A percentile compares a stretch with the other conserved stretches of the same genome.
Conservation (phyloP, 2,797 vertebrate genomes). For the Sphenodon punctatus region DNA sequence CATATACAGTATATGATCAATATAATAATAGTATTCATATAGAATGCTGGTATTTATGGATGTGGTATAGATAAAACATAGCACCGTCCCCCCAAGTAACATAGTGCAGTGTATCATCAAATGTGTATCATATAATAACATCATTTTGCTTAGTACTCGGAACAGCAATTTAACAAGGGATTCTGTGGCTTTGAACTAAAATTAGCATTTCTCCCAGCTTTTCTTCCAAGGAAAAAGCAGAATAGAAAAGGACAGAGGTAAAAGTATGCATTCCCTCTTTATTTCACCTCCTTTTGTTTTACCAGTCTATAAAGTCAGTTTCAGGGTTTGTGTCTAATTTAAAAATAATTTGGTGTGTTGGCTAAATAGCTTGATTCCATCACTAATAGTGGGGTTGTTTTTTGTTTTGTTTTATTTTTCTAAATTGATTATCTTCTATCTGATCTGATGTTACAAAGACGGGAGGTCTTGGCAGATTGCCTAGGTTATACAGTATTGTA, state of each 20-base stretch:
- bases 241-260: background rate
- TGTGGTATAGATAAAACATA: background rate
- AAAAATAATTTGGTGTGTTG: background rate
- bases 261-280: background rate
- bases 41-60: slow-evolving; percentile 4
- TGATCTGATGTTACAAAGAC: background rate
- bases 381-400: background rate
- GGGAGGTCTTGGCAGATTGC: background rate
- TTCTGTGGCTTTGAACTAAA: background rate
- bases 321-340: background rate
- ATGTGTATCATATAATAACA: background rate
- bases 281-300: background rate
- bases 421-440: background rate
- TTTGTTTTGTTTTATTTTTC: background rate
- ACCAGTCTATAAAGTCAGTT: background rate
- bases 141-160: background rate
- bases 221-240: background rate
- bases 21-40: background rate
- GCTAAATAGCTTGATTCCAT: background rate
- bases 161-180: background rate
- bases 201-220: background rate
- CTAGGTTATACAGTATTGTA: background rate
- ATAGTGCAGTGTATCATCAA: background rate
- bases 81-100: background rate
- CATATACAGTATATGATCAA: background rate